Conservation (phyloP, 2,888 invertebrate genomes). For the Drosophila buzzatii region DNA sequence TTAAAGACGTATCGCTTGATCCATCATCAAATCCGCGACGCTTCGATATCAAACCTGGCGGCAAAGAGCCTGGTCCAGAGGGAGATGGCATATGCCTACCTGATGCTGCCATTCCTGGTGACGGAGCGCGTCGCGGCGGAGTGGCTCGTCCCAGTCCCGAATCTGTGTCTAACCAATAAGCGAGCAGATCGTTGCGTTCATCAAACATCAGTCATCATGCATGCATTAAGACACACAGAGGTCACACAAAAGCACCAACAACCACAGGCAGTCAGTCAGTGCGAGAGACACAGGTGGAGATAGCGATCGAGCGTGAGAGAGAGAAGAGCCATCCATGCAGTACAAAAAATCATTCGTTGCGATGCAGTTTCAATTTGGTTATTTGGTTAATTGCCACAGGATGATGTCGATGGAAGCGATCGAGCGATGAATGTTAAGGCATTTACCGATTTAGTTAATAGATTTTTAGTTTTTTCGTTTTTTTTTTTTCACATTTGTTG, state of each 20-base stretch:
- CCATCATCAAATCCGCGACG: conserved; percentile 90
- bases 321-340: conserved; percentile 53
- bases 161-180: conserved; percentile 88
- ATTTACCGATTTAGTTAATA: conserved; percentile 47
- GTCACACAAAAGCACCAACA: conserved; percentile 39
- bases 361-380: conserved; percentile 29
- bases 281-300: conserved; percentile 6
- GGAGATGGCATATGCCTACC: conserved; percentile 92
- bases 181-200: conserved; percentile 50
- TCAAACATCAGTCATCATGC: conserved; percentile 53
- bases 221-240: conserved; percentile 35
- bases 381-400: conserved; percentile 44
- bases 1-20: conserved; percentile 93
- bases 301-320: conserved; percentile 12
- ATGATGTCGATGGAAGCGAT: conserved; percentile 49
- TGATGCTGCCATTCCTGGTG: conserved; percentile 91
- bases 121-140: conserved; percentile 94
- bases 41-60: conserved; percentile 91
- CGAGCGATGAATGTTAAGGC: conserved; percentile 55
- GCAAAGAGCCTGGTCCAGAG: conserved; percentile 93
- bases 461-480: conserved; percentile 36
- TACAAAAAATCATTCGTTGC: conserved; percentile 26
- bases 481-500: conserved; percentile 42
- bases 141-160: conserved; percentile 95
- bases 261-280: conserved; percentile 34